Conservation (phyloP, 2,888 invertebrate species). For the Lasius fuliginosus region DNA sequence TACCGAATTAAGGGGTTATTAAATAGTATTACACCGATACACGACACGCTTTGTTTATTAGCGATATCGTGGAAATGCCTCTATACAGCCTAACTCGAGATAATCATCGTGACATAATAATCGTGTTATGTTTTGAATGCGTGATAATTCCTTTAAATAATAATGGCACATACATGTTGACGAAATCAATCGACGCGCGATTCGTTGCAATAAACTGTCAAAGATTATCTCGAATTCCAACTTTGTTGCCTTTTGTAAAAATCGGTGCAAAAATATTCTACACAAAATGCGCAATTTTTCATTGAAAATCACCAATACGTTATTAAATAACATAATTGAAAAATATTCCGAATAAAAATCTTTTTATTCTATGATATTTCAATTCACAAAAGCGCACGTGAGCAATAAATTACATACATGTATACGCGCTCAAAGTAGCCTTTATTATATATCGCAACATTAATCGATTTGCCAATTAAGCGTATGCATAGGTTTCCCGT, state of each 20-base stretch:
- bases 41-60: slow-evolving; percentile 51
- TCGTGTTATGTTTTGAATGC: slow-evolving; percentile 11
- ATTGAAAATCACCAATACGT: neutral
- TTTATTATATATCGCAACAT: neutral
- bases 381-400: neutral
- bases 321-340: neutral
- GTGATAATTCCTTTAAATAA: slow-evolving; percentile 33
- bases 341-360: neutral
- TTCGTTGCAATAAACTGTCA: slow-evolving; percentile 9
- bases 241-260: neutral
- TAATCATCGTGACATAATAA: slow-evolving; percentile 35
- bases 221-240: slow-evolving; percentile 30
- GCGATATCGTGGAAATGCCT: slow-evolving; percentile 14
- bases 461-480: slow-evolving; percentile 46
- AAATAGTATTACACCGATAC: slow-evolving; percentile 48
- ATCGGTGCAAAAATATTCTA: neutral
- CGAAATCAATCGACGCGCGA: slow-evolving; percentile 1
- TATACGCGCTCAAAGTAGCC: neutral
- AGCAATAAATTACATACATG: neutral
- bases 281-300: neutral
- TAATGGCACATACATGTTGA: neutral
- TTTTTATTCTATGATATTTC: neutral
- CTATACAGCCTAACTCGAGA: slow-evolving; percentile 11
- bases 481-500: slow-evolving; percentile 12
- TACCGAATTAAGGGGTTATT: slow-evolving; percentile 56